These are phyloP conservation scores for Charanyca ferruginea DNA, from an alignment of 2,888 invertebrate species.

Conservation along the genomic window DNA sequence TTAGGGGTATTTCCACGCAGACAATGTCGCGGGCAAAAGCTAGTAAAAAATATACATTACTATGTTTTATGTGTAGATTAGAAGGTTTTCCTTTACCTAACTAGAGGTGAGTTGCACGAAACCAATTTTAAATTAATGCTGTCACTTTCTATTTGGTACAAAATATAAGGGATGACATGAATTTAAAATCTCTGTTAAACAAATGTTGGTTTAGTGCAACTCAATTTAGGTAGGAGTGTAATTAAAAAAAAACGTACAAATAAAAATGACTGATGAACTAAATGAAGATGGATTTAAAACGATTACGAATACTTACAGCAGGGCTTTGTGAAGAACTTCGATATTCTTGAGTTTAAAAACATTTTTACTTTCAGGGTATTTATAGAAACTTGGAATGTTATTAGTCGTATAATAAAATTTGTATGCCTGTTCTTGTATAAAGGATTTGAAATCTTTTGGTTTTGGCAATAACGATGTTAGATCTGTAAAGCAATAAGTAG, in stretches of 20 bases:
- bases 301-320: constrained; percentile 29
- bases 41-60: not conserved
- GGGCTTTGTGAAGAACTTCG: constrained; percentile 17
- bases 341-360: constrained; percentile 28
- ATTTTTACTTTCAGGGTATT: not conserved
- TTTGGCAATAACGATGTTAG: constrained; percentile 70
- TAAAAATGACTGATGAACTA: not conserved
- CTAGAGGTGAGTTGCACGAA: too few relatives aligned
- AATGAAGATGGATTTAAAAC: not conserved
- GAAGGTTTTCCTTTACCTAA: too few relatives aligned
- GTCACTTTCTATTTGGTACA: too few relatives aligned
- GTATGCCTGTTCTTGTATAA: constrained; percentile 64
- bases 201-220: too few relatives aligned
- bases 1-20: too few relatives aligned
- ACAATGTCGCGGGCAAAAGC: too few relatives aligned
- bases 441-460: constrained; percentile 66
- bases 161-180: too few relatives aligned
- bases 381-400: constrained; percentile 59
- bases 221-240: too few relatives aligned
- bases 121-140: too few relatives aligned
- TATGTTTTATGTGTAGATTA: not conserved
- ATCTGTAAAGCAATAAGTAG: constrained; percentile 61
- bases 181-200: too few relatives aligned
- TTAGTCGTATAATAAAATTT: constrained; percentile 63
- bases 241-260: too few relatives aligned